phyloP scores from a whole-genome alignment of 2,888 invertebrate genomes.

The Troides helena region DNA sequence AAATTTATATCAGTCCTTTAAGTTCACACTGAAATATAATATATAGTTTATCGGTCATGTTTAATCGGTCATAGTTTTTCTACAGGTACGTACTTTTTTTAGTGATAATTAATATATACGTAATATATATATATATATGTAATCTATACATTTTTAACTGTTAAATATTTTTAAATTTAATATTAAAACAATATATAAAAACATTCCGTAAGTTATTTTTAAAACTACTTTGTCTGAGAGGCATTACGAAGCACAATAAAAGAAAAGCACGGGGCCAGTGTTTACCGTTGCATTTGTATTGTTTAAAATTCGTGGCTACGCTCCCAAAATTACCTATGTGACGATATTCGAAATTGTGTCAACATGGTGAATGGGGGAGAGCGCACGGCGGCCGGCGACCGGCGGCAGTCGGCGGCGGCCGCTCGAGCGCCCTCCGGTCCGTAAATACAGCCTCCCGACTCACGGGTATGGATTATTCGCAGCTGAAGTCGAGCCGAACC shows the following conservation, averaged over 20 bases:
- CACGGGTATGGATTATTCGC: conserved; percentile 77
- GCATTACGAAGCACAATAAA: conserved; percentile 9
- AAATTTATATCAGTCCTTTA: conserved; percentile 15
- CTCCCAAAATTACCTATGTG: conserved; percentile 47
- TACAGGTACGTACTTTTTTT: no score
- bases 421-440: conserved; percentile 72
- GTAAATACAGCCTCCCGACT: conserved; percentile 75
- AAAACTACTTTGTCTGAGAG: conserved; percentile 8
- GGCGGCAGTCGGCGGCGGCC: conserved; percentile 52
- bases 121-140: no score
- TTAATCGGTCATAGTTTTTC: no score
- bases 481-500: conserved; percentile 61
- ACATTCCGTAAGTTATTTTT: conserved; percentile 8
- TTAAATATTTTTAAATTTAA: neutral
- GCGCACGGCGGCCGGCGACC: conserved; percentile 49
- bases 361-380: conserved; percentile 59
- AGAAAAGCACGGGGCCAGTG: conserved; percentile 14
- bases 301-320: conserved; percentile 18
- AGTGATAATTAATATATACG: no score
- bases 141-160: no score
- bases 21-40: neutral
- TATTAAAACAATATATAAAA: neutral
- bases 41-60: no score
- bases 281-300: conserved; percentile 27
- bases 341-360: conserved; percentile 75